Percentiles rank a stretch among this genome's conserved stretches.
Conservation (phyloP, 37 sponge, comb jelly and placozoan genomes). For the Oopsacas minuta region DNA sequence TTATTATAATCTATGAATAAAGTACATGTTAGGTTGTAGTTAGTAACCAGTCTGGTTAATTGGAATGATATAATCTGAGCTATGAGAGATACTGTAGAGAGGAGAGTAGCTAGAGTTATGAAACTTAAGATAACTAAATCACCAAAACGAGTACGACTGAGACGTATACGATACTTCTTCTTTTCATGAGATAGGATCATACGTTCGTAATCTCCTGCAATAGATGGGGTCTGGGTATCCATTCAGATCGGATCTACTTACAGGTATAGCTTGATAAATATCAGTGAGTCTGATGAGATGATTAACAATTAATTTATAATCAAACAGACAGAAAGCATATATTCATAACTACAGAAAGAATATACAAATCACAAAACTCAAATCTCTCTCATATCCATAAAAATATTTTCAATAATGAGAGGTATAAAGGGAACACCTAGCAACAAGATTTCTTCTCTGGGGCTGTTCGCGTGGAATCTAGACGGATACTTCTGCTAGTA, state of each 20-base stretch:
- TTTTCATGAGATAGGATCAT: neutral
- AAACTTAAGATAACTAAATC: neutral
- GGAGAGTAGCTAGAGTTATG: neutral
- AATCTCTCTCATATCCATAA: neutral
- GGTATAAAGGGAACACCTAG: neutral
- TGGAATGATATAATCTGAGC: slow-evolving; percentile 2
- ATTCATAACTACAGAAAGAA: neutral
- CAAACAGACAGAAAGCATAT: no score
- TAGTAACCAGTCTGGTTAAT: neutral
- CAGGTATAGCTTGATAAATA: no score
- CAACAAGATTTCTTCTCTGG: neutral
- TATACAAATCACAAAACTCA: neutral
- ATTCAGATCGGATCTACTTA: no score
- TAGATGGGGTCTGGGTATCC: neutral
- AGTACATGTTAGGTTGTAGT: neutral
- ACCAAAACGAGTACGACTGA: neutral
- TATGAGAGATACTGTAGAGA: neutral
- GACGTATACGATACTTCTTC: neutral
- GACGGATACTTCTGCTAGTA: neutral
- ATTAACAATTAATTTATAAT: no score
- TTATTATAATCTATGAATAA: neutral
- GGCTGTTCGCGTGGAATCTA: neutral
- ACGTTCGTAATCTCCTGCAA: neutral
- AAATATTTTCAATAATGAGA: neutral
- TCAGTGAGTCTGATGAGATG: no score